phyloP scores from a whole-genome alignment of 2,113 vertebrate genomes.

The Oenanthe melanoleuca region DNA sequence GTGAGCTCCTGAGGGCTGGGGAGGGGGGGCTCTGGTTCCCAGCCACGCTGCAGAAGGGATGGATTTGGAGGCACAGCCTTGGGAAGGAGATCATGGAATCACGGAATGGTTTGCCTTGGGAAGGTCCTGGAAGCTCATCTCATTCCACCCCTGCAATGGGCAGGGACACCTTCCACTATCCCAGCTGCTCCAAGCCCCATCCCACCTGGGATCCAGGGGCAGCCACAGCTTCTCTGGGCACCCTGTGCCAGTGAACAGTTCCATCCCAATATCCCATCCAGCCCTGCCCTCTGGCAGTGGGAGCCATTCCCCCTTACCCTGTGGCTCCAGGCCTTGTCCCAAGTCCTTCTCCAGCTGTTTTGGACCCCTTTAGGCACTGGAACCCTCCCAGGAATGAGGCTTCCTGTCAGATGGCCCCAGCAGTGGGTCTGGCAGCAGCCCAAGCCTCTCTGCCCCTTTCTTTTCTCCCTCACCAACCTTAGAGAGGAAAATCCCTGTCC shows the following conservation, averaged over 20 bases:
- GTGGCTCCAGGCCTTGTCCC: not conserved
- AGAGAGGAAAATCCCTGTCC: not conserved
- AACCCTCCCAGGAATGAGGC: not conserved
- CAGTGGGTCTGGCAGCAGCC: not conserved
- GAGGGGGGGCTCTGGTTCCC: not conserved
- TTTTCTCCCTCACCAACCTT: not conserved
- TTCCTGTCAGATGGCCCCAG: not conserved
- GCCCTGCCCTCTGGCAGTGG: not conserved
- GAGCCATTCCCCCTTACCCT: not conserved
- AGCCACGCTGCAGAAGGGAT: not conserved
- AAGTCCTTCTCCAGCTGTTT: not conserved
- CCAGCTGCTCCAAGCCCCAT: not conserved
- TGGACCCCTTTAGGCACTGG: not conserved
- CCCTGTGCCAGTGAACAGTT: not conserved
- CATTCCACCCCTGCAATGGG: not conserved
- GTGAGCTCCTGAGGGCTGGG: rapidly evolving
- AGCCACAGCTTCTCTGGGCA: not conserved
- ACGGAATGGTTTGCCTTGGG: not conserved
- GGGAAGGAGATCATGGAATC: not conserved
- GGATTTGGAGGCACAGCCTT: rapidly evolving
- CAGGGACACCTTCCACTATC: not conserved
- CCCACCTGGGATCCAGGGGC: not conserved
- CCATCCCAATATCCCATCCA: not conserved
- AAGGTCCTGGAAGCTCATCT: not conserved
- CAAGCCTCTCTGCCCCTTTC: not conserved